These are phyloP conservation scores for Apoda limacodes DNA, from an alignment of 2,888 invertebrate genomes.

Conservation along the genomic window DNA sequence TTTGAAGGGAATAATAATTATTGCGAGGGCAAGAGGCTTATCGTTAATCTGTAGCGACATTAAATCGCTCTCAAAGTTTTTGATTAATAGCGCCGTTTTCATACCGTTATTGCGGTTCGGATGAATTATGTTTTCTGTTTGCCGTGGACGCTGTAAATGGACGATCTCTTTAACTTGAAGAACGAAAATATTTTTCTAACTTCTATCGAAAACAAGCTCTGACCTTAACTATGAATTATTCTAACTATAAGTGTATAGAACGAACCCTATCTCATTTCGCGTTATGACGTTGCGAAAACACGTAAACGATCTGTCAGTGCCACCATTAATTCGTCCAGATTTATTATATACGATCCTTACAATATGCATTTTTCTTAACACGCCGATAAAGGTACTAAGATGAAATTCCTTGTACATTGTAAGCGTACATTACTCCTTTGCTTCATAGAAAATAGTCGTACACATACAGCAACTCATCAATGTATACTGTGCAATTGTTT, in stretches of 20 bases:
- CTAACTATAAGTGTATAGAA: too few species aligned
- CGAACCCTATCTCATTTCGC: conserved; percentile 35
- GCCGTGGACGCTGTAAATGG: too few species aligned
- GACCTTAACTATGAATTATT: too few species aligned
- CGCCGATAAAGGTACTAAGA: conserved; percentile 20
- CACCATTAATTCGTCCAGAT: conserved; percentile 60
- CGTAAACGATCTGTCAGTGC: conserved; percentile 60
- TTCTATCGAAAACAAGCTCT: too few species aligned
- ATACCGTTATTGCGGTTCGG: conserved; percentile 32
- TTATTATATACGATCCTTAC: conserved; percentile 48
- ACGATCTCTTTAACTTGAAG: too few species aligned
- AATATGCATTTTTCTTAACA: conserved; percentile 29
- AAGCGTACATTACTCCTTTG: conserved; percentile 28
- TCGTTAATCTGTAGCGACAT: conserved; percentile 39
- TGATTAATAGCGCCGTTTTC: conserved; percentile 40
- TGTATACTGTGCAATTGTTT: too few species aligned
- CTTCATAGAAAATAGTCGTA: conserved; percentile 11
- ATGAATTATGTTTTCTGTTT: too few species aligned
- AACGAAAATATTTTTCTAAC: too few species aligned
- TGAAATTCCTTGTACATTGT: conserved; percentile 23
- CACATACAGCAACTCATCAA: too few species aligned
- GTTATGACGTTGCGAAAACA: conserved; percentile 50
- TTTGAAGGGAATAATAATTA: conserved; percentile 29
- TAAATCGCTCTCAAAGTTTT: conserved; percentile 38
- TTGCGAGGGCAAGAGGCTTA: conserved; percentile 33